Base-by-base conservation (phyloP, 2,113 vertebrate genomes). In the Tamias sibiricus region DNA sequence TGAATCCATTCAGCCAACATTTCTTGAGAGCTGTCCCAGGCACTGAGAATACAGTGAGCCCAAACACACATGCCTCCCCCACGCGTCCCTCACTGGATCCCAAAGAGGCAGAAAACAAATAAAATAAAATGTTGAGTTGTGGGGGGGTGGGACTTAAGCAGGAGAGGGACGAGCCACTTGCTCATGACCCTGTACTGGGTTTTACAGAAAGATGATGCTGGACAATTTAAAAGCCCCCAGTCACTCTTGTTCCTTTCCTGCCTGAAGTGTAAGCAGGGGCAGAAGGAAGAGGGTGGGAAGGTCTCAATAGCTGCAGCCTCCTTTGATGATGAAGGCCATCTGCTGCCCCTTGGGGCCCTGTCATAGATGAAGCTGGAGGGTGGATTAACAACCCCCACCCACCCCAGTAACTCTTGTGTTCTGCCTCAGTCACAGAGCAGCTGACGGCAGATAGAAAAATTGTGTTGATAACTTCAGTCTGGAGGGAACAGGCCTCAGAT, bases 81-180 rank as follows among this genome's bases (percentile, higher is more conserved):
- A 6, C 19, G 30, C 22, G 19, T 10, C 24, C 4, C 30, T 20
- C 0, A 6, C 35, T 59, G 62, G 42, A 17, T 47, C 49, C 83
- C 49, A 85, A 89, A 40, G 85, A 87, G 35, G 54, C 59, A 77
- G 72, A 66, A 95, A 86, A 84, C 28, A 40, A 90, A 68, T 28
- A 49, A 22, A 42, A 12, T 71, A 42, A 75, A 76, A 35, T 66
- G 74, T 44, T 57, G 40, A 40, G 37, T 37, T 79, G 47, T 54
- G 42, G 24, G 30, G 24, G 79, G 20, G n/a, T n/a, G 47, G 24
- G 13, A 49, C 0, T 49, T 12, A 83, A 37, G 4, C 10, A 42
- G 17, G 26, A n/a, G 8, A 17, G 28, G 81, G 11, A 10, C 26
- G 81, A 88, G 30, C 77, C 0, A 0, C n/a, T 84, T n/a, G 49